Base-by-base conservation (phyloP, 2,888 invertebrate species). In the Trissolcus japonicus region DNA sequence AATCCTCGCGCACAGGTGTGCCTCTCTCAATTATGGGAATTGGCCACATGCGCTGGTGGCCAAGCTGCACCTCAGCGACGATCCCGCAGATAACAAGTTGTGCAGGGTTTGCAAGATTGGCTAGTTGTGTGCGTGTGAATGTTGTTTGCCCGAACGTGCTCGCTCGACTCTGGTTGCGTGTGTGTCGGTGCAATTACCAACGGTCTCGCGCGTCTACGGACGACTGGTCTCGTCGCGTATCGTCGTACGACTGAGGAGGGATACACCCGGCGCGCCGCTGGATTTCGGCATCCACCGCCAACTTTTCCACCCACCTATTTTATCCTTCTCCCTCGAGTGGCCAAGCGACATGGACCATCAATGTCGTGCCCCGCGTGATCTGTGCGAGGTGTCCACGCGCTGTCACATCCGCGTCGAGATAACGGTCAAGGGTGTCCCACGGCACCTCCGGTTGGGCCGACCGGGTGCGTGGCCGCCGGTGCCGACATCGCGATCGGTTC, bases 211-310 rank as follows among this genome's bases (percentile, higher is more conserved):
- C 61, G 71, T 71, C 66, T 72, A 59, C 77, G 68, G 59, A 73
- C 77, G 77, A 73, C 77, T 68, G 68, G 56, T 77, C 73, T 77
- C 68, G 77, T 72, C 77, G 77, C 77, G 77, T 73, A 68, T 77
- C 73, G 73, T 77, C 77, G 77, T 77, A 68, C 63, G 73, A 77
- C 77, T 68, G 77, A 68, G 73, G 60, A 63, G 68, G 77, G 72
- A 66, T 66, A 67, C 66, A 73, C 68, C 74, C 78, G 71, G 74
- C 71, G 78, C 74, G 73, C 67, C 73, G 67, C 74, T 63, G 62
- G 74, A 74, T 74, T 78, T 78, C 61, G 57, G 71, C 61, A 74
- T 72, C 60, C 72, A 61, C 73, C 73, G 77, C 77, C 73, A 74
- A 73, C 77, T 73, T 73, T 77, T 53, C 73, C 73, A 73, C 72